Percentiles rank a stretch among this genome's conserved stretches.
Evolutionary conservation across 2,797 vertebrate species (phyloP).

Genomic region (Clarias fuscus): DNA sequence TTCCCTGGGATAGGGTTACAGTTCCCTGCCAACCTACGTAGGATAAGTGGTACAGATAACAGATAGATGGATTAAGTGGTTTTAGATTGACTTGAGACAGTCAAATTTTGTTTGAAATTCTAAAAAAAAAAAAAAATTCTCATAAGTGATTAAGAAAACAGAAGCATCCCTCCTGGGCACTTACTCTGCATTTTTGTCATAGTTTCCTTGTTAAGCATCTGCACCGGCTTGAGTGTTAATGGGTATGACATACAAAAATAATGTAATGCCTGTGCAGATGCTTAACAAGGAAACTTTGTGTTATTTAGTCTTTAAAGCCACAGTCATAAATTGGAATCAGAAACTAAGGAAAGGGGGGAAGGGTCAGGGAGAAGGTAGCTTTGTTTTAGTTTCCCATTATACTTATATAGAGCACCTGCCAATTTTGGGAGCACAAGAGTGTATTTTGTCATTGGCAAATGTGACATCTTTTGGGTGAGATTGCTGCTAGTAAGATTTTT

Average conservation of each 20-base stretch:
- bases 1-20: no score
- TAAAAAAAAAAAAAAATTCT: no score
- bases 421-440: not conserved
- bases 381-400: not conserved
- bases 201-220: slow-evolving; percentile 73
- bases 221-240: slow-evolving; percentile 12
- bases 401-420: not conserved
- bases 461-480: not conserved
- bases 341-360: not conserved
- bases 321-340: not conserved
- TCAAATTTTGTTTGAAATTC: slow-evolving; percentile 17
- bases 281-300: no score
- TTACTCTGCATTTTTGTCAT: slow-evolving; percentile 70
- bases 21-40: no score
- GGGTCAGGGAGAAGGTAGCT: not conserved
- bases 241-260: no score
- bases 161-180: slow-evolving; percentile 65
- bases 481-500: not conserved
- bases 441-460: not conserved
- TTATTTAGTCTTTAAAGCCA: not conserved
- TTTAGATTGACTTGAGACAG: not conserved
- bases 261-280: no score
- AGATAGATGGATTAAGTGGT: not conserved
- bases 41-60: not conserved
- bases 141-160: slow-evolving; percentile 58